These are phyloP conservation scores for Melinaea marsaeus DNA, from an alignment of 2,888 invertebrate species.

Conservation along the genomic window DNA sequence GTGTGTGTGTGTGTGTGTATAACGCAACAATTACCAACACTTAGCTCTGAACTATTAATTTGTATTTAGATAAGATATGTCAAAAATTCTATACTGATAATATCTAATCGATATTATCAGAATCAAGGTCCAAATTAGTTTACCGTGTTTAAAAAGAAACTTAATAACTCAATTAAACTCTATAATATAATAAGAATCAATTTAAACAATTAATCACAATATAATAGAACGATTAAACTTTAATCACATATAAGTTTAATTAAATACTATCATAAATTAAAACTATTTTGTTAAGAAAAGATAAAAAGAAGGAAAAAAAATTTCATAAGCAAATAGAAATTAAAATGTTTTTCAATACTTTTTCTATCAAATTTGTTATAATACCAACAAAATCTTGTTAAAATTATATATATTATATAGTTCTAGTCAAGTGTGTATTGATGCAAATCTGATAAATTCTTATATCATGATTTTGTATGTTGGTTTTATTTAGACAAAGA, in stretches of 20 bases:
- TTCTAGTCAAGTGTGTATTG: slow-evolving; percentile 16
- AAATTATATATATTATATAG: not conserved
- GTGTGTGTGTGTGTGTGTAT: not conserved
- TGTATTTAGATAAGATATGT: slow-evolving; percentile 50
- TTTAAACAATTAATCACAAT: too few species aligned
- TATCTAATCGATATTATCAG: slow-evolving; percentile 43
- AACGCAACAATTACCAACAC: slow-evolving; percentile 28
- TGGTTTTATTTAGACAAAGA: too few species aligned
- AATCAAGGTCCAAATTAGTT: slow-evolving; percentile 35
- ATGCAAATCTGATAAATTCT: slow-evolving; percentile 12
- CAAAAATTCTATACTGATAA: slow-evolving; percentile 45
- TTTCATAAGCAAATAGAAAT: too few species aligned
- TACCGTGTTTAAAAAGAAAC: too few species aligned
- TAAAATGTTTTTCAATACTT: not conserved
- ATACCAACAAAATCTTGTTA: not conserved
- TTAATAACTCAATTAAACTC: slow-evolving; percentile 21
- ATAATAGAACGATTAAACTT: too few species aligned
- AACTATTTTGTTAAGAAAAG: too few species aligned
- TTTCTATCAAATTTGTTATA: slow-evolving; percentile 21
- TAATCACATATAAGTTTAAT: too few species aligned
- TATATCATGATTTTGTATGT: too few species aligned
- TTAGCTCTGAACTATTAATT: slow-evolving; percentile 46
- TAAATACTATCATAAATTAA: too few species aligned
- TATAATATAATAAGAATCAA: not conserved
- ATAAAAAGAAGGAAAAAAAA: too few species aligned